phyloP scores from a whole-genome alignment of 2,888 invertebrate genomes.

The Dolichopus griseipennis region DNA sequence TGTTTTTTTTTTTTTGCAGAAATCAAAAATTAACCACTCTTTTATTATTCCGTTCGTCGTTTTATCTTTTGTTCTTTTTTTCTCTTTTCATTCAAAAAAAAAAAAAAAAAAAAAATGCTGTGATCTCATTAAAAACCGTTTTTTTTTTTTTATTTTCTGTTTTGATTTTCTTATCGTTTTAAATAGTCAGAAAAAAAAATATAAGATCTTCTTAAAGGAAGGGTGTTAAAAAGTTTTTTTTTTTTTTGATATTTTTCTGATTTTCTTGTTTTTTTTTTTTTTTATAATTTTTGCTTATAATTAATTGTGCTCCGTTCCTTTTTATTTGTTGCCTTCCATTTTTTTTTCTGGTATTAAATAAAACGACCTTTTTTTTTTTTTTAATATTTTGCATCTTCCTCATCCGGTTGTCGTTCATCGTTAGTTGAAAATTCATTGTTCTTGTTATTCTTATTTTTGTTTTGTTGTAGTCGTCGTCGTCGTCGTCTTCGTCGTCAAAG shows the following conservation, averaged over 20 bases:
- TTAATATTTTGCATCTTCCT: not conserved
- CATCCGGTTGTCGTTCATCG: not conserved
- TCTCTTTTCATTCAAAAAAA: not conserved
- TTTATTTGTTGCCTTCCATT: too few relatives aligned
- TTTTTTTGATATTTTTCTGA: not conserved
- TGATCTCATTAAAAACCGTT: not conserved
- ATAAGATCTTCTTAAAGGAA: not conserved
- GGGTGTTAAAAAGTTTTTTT: not conserved
- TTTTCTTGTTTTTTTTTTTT: not conserved
- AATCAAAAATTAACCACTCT: constrained; percentile 6
- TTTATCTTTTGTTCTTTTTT: not conserved
- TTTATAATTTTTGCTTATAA: not conserved
- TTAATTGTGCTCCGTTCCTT: not conserved
- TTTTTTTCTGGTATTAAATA: not conserved
- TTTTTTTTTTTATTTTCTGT: not conserved
- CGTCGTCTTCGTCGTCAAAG: not conserved
- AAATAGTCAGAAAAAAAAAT: not conserved
- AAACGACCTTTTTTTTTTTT: not conserved
- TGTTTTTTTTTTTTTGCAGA: not conserved
- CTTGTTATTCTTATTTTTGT: too few relatives aligned
- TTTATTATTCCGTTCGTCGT: not conserved
- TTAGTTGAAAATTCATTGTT: not conserved
- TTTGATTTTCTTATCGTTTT: too few relatives aligned
- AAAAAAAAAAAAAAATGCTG: not conserved
- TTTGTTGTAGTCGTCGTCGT: not conserved